phyloP scores from a whole-genome alignment of 2,113 vertebrate species.

The Micronycteris hirsuta region DNA sequence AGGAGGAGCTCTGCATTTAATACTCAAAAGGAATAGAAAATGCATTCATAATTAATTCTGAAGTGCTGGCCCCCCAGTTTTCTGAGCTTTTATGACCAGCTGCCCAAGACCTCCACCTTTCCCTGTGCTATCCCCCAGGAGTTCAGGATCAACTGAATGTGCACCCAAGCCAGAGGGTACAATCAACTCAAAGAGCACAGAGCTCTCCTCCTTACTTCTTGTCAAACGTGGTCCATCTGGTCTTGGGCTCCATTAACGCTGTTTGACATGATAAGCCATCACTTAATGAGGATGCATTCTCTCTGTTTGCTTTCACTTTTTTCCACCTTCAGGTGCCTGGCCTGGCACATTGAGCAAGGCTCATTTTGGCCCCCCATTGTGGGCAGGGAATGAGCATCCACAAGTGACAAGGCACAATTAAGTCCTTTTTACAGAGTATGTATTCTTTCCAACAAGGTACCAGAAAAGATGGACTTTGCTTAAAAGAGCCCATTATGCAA shows the following conservation, averaged over 20 bases:
- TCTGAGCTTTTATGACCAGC: neutral
- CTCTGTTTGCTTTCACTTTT: neutral
- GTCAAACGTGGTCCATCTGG: rapidly evolving
- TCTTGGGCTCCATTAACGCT: rapidly evolving
- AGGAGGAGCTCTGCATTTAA: neutral
- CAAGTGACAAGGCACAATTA: rapidly evolving
- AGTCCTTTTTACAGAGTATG: neutral
- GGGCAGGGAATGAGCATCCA: rapidly evolving
- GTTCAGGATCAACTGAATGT: too few species aligned
- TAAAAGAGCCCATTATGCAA: neutral
- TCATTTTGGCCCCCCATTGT: rapidly evolving
- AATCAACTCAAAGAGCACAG: neutral
- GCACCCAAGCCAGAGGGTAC: neutral
- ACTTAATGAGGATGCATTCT: neutral
- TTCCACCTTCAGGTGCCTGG: neutral
- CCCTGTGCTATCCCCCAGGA: neutral
- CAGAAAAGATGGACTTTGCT: neutral
- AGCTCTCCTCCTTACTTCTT: neutral
- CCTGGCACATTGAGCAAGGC: rapidly evolving
- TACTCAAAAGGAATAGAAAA: neutral
- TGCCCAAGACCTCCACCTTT: neutral
- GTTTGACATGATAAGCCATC: neutral
- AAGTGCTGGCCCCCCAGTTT: too few species aligned
- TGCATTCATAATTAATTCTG: rapidly evolving
- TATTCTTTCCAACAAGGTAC: neutral